Conservation (phyloP, 2,888 invertebrate genomes). For the Cheilosia soror region DNA sequence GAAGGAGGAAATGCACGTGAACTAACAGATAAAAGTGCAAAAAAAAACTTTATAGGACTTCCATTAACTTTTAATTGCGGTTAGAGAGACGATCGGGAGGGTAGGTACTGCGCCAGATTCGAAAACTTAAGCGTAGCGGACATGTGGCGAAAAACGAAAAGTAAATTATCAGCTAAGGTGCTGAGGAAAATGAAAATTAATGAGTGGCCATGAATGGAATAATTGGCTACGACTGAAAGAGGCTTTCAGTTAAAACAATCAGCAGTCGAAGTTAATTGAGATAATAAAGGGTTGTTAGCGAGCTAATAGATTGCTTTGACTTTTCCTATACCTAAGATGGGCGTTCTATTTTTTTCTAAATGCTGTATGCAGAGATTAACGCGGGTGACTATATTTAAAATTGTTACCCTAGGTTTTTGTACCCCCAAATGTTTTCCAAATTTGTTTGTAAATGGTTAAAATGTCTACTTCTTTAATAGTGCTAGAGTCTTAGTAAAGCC, state of each 20-base stretch:
- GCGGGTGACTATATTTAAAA: no score
- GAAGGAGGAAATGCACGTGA: constrained; percentile 49
- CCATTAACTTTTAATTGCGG: constrained; percentile 76
- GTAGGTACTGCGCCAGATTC: background rate
- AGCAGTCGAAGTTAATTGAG: constrained; percentile 22
- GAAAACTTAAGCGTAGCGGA: constrained; percentile 27
- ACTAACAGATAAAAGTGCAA: constrained; percentile 60
- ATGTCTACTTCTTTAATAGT: no score
- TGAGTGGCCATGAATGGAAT: background rate
- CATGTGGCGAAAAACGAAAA: constrained; percentile 18
- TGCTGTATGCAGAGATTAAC: no score
- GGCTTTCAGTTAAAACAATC: constrained; percentile 36
- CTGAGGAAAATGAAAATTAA: constrained; percentile 56
- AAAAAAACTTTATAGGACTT: constrained; percentile 67
- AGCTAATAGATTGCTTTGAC: background rate
- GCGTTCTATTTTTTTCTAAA: background rate
- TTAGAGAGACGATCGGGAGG: constrained; percentile 5
- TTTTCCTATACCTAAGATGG: constrained; percentile 3
- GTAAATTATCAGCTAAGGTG: constrained; percentile 63
- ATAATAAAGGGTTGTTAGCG: constrained; percentile 11
- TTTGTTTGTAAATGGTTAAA: no score
- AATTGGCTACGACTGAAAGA: background rate
- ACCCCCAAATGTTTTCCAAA: no score
- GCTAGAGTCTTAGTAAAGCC: no score
- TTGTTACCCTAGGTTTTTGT: no score